Evolutionary conservation across 2,113 vertebrate genomes (phyloP).

Genomic region (Delphinapterus leucas): DNA sequence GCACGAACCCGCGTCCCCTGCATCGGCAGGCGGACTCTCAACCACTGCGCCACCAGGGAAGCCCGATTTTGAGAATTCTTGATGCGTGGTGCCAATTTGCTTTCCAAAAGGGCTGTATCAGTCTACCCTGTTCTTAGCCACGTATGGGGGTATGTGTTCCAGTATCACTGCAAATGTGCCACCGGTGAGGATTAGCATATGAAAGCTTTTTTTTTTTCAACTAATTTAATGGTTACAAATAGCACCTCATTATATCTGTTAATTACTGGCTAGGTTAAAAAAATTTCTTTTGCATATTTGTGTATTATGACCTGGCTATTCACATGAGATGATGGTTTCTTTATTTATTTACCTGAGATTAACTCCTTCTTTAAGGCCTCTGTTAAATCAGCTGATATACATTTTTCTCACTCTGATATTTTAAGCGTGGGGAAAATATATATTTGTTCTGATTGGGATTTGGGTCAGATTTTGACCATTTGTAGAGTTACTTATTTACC

Average conservation of each 20-base stretch:
- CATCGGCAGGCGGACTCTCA: too few species aligned
- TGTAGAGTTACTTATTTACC: neutral
- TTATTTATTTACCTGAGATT: neutral
- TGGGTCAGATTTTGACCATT: neutral
- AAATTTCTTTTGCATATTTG: rapidly evolving
- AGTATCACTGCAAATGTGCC: neutral
- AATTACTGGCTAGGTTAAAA: neutral
- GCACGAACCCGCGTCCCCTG: too few species aligned
- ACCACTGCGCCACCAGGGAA: too few species aligned
- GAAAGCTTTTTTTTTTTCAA: neutral
- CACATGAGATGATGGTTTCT: neutral
- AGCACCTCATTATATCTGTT: neutral
- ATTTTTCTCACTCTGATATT: neutral
- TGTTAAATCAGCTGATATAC: neutral
- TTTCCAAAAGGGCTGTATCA: neutral
- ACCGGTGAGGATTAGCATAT: neutral
- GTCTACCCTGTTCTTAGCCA: neutral
- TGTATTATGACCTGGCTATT: neutral
- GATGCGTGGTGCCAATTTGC: neutral
- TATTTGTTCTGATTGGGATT: neutral
- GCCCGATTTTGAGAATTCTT: neutral
- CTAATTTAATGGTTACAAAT: neutral
- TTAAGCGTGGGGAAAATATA: neutral
- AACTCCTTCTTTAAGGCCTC: neutral
- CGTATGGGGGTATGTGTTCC: neutral